A percentile compares a stretch with the other conserved stretches of the same genome.
These are phyloP conservation scores for Entelurus aequoreus DNA, from an alignment of 2,113 vertebrate species.

Conservation along the genomic window DNA sequence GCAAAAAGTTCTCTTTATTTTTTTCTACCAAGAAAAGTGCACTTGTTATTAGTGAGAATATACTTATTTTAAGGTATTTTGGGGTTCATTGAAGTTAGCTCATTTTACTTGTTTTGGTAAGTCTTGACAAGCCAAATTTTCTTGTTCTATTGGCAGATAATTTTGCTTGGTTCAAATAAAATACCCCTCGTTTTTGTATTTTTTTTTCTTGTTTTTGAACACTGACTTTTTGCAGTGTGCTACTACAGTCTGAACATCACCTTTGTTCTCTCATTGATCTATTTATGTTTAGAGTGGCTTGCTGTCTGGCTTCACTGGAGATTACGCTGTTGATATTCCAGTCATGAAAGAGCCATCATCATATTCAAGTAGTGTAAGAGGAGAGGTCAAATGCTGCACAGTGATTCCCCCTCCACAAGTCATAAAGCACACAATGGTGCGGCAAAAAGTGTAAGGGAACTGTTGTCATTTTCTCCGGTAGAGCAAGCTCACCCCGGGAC, in stretches of 20 bases:
- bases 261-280: slow-evolving; percentile 36
- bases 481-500: slow-evolving; percentile 71
- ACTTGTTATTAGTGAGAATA: too few relatives aligned
- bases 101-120: too few relatives aligned
- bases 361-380: slow-evolving; percentile 78
- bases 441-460: slow-evolving; percentile 75
- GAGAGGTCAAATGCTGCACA: slow-evolving; percentile 77
- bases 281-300: slow-evolving; percentile 52
- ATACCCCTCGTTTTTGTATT: too few relatives aligned
- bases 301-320: slow-evolving; percentile 53
- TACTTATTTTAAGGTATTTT: too few relatives aligned
- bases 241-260: slow-evolving; percentile 33
- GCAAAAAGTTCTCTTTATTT: too few relatives aligned
- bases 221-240: too few relatives aligned
- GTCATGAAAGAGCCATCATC: slow-evolving; percentile 77
- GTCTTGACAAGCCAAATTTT: too few relatives aligned
- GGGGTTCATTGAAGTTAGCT: too few relatives aligned
- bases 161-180: too few relatives aligned
- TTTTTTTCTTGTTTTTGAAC: too few relatives aligned
- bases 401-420: slow-evolving; percentile 73
- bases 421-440: slow-evolving; percentile 81
- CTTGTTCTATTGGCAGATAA: too few relatives aligned
- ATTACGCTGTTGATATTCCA: slow-evolving; percentile 72
- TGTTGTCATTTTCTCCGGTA: slow-evolving; percentile 69
- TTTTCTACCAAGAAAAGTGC: too few relatives aligned